Conservation (phyloP, 2,888 invertebrate species). For the Chrysomela aeneicollis region DNA sequence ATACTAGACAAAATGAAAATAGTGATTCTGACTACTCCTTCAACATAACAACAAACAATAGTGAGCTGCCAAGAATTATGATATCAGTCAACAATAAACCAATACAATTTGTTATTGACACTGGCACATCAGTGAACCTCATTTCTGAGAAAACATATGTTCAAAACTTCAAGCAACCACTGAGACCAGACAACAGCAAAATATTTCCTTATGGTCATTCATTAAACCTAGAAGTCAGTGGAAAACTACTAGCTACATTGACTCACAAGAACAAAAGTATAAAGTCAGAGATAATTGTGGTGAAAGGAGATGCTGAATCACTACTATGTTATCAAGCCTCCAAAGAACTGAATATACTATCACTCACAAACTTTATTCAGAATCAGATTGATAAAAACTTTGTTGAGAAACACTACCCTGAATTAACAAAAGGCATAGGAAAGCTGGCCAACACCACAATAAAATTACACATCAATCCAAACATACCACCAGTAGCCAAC, state of each 20-base stretch:
- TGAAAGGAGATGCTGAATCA: constrained; percentile 14
- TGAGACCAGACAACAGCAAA: neutral
- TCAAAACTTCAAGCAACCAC: constrained; percentile 15
- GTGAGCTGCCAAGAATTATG: neutral
- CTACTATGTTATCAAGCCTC: constrained; percentile 8
- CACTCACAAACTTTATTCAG: constrained; percentile 8
- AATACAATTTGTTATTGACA: constrained; percentile 20
- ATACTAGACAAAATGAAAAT: constrained; percentile 11
- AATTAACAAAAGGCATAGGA: constrained; percentile 35
- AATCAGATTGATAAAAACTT: constrained; percentile 12
- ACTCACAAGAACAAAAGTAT: constrained; percentile 15
- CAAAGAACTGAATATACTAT: constrained; percentile 12
- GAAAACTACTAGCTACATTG: constrained; percentile 9
- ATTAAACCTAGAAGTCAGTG: constrained; percentile 3
- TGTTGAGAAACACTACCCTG: constrained; percentile 12
- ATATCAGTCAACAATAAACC: neutral
- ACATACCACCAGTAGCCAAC: constrained; percentile 30
- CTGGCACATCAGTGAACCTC: constrained; percentile 22
- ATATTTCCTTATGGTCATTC: constrained; percentile 4
- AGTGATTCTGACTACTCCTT: constrained; percentile 14
- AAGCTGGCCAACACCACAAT: constrained; percentile 36
- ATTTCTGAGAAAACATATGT: constrained; percentile 18
- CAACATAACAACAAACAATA: constrained; percentile 10
- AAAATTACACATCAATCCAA: constrained; percentile 31
- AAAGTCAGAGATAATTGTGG: constrained; percentile 17